Conservation (phyloP, 2,113 vertebrate genomes). For the Hyperoodon ampullatus region DNA sequence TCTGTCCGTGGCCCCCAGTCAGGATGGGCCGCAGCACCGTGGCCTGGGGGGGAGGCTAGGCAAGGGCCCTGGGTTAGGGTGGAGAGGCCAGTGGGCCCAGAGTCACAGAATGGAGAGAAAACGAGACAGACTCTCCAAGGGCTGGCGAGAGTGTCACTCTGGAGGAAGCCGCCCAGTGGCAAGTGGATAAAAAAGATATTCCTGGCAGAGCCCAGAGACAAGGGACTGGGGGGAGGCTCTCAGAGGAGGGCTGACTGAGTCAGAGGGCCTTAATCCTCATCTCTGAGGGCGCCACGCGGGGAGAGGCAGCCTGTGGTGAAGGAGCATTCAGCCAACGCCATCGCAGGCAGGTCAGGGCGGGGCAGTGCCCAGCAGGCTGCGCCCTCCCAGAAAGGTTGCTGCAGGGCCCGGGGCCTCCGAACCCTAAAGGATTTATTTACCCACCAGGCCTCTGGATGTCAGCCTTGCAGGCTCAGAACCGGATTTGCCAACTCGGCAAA, state of each 20-base stretch:
- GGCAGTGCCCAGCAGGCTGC: not conserved
- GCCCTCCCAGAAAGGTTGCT: not conserved
- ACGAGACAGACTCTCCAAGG: not conserved
- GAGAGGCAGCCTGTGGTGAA: not conserved
- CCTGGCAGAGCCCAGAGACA: not conserved
- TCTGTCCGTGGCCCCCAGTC: not conserved
- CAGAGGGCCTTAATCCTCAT: not conserved
- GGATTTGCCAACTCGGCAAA: too few relatives aligned
- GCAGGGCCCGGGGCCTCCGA: not conserved
- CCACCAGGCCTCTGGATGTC: not conserved
- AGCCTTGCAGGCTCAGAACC: not conserved
- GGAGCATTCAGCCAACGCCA: not conserved
- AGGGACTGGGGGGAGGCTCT: not conserved
- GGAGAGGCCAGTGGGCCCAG: not conserved
- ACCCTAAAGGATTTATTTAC: not conserved
- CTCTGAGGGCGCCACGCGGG: fast-evolving
- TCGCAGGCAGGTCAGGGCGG: not conserved
- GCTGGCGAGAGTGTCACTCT: not conserved
- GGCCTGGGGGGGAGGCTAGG: not conserved
- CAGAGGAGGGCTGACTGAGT: not conserved
- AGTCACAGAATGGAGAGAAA: not conserved
- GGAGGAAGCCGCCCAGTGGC: not conserved
- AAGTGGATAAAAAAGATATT: not conserved
- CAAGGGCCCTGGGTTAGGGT: not conserved
- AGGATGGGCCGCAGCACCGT: not conserved